Base-by-base conservation (phyloP, 1,140 invertebrate genomes). In the Pogonomyrmex barbatus region DNA sequence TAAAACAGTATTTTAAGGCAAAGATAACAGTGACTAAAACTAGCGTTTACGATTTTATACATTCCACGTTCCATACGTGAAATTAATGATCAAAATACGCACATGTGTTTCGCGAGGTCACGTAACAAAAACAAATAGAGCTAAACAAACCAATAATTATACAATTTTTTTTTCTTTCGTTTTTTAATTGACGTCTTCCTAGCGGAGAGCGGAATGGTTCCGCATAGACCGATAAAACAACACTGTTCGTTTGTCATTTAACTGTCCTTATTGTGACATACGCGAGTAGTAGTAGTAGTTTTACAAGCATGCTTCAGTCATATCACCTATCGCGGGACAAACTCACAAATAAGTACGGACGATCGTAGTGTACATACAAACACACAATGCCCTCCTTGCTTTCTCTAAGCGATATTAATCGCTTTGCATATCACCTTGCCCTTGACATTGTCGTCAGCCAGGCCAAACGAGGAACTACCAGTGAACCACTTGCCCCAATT, bases 391-490 rank as follows among this genome's bases (percentile, higher is more conserved):
- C 39, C 30, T 39, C 50, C 33, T 8, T 67, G 9, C 24, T 39
- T 54, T 24, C 14, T 71, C 3, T 39, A 33, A 24, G 9, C 39
- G 10, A 45, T 58, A 36, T 3, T 83, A 83, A 83, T 83, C 79
- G 67, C 30, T 58, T 82, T 71, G 54, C 68, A 60, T 58, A 58
- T 82, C 42, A 82, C 10, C 68, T 83, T 75, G 45, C n/a, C 79
- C 68, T 83, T 83, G 79, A 83, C 68, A 83, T n/a, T 75, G 45
- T 47, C 42, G 30, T 60, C 30, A 82, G 12, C 14, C 50, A 54
- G 4, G 33, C 8, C 50, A 50, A 81, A 45, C 50, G 65, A 81
- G 58, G 24, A 63, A 50, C 50, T 71, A 33, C 50, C 24, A 78
- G 36, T 47, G 36, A 47, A 5, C 68, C 33, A 73, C 54, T 83